Percentiles rank a stretch among this genome's conserved stretches.
Evolutionary conservation across 2,113 vertebrate genomes (phyloP).

Genomic region (Rhynchomys soricoides): DNA sequence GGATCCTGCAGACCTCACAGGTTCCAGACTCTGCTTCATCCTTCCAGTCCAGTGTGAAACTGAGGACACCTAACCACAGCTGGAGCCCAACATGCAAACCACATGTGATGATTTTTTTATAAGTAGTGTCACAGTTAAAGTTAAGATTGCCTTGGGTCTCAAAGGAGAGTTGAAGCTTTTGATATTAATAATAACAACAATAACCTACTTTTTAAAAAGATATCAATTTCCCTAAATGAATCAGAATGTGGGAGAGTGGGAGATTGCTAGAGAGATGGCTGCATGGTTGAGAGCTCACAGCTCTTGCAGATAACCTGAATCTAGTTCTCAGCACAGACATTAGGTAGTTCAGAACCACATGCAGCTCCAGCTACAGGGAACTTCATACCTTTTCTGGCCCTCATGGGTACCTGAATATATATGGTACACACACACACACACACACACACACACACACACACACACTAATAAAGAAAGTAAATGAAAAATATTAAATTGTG

Average conservation of each 20-base stretch:
- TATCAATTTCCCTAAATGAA: not conserved
- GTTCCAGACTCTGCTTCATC: too few relatives aligned
- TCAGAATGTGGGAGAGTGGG: not conserved
- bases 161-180: not conserved
- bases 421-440: not conserved
- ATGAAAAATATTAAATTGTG: not conserved
- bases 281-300: not conserved
- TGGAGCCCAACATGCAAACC: too few relatives aligned
- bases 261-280: not conserved
- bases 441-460: not conserved
- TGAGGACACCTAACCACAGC: too few relatives aligned
- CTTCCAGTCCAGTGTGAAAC: too few relatives aligned
- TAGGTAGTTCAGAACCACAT: not conserved
- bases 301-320: not conserved
- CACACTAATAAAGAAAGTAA: not conserved
- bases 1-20: too few relatives aligned
- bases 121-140: not conserved
- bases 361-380: not conserved
- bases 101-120: not conserved
- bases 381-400: not conserved
- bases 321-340: not conserved
- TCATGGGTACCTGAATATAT: not conserved
- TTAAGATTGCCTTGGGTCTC: not conserved
- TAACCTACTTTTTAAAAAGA: not conserved
- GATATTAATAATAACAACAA: not conserved